A percentile compares a stretch with the other conserved stretches of the same genome.
phyloP scores from a whole-genome alignment of 2,888 invertebrate species.

The Archips xylosteana region DNA sequence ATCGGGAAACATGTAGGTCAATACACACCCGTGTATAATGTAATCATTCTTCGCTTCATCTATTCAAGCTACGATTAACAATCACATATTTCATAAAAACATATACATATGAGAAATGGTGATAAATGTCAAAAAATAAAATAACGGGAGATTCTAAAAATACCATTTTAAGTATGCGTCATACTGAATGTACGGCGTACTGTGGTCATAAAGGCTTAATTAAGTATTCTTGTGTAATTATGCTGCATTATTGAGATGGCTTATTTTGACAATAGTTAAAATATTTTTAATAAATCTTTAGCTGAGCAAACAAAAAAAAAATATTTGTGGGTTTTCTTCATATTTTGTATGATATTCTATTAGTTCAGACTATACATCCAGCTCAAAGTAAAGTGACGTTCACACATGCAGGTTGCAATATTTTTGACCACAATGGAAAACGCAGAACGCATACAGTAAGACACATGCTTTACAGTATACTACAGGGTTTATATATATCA shows the following conservation, averaged over 20 bases:
- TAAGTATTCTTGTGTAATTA: neutral
- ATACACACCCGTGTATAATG: neutral
- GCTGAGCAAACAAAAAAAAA: too few relatives aligned
- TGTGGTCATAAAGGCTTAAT: too few relatives aligned
- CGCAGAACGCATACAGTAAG: neutral
- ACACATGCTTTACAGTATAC: neutral
- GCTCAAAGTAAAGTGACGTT: too few relatives aligned
- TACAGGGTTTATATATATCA: neutral
- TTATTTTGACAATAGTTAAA: too few relatives aligned
- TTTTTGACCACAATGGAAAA: neutral
- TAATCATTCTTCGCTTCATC: neutral
- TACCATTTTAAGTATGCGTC: neutral
- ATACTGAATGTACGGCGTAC: neutral
- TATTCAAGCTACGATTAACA: neutral
- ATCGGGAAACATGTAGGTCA: neutral
- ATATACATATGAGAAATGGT: neutral
- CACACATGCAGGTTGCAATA: too few relatives aligned
- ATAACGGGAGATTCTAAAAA: conserved; percentile 5
- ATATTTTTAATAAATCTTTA: too few relatives aligned
- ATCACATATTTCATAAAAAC: neutral
- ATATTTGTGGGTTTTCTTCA: too few relatives aligned
- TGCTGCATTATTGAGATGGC: neutral
- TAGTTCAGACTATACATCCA: too few relatives aligned
- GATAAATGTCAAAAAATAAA: neutral
- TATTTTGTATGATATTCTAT: too few relatives aligned